A percentile compares a stretch with the other conserved stretches of the same genome.
Evolutionary conservation across 2,888 invertebrate genomes (phyloP).

Genomic region (Melanostoma mellinum): DNA sequence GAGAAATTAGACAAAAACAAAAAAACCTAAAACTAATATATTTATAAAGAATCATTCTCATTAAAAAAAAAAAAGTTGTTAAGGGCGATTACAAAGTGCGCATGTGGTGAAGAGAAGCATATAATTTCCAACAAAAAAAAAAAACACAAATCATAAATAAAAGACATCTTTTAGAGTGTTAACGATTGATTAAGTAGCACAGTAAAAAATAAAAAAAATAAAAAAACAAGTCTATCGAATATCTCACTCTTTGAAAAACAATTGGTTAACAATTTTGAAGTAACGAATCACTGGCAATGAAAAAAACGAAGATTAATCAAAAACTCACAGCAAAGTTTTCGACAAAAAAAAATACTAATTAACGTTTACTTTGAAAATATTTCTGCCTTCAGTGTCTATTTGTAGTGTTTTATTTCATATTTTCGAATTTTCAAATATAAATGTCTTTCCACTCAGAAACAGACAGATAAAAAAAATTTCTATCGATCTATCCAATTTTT

Average conservation of each 20-base stretch:
- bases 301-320: constrained; percentile 1
- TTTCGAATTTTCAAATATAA: too few relatives aligned
- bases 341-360: constrained; percentile 23
- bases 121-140: constrained; percentile 42
- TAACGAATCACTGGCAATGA: constrained; percentile 60
- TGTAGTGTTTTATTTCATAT: too few relatives aligned
- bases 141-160: constrained; percentile 25
- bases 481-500: constrained; percentile 17
- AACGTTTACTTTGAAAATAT: constrained; percentile 27
- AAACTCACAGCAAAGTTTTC: constrained; percentile 22
- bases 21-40: constrained; percentile 57
- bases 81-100: constrained; percentile 45
- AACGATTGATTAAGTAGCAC: constrained; percentile 32
- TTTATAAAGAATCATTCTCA: constrained; percentile 64
- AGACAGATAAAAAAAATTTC: constrained; percentile 1
- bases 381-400: too few relatives aligned
- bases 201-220: constrained; percentile 15
- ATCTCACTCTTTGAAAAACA: constrained; percentile 33
- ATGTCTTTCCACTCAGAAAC: too few relatives aligned
- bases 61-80: constrained; percentile 42
- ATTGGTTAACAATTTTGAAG: constrained; percentile 37
- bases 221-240: constrained; percentile 43
- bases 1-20: constrained; percentile 24
- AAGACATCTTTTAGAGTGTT: constrained; percentile 63
- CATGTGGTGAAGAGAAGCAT: constrained; percentile 40